phyloP scores from a whole-genome alignment of 2,797 vertebrate genomes.

The Sebastes kiyomatsui region DNA sequence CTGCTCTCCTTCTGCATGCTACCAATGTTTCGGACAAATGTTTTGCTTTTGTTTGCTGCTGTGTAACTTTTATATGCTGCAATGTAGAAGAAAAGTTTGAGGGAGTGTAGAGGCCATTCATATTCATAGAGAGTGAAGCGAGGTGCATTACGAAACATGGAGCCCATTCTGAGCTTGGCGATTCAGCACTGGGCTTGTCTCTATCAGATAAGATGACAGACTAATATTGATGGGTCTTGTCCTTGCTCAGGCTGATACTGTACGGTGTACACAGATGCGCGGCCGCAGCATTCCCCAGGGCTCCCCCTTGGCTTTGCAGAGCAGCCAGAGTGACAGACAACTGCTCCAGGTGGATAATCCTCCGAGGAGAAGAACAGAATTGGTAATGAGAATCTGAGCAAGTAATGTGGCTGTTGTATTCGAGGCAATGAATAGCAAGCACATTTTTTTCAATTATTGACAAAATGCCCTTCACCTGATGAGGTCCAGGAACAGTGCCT shows the following conservation, averaged over 20 bases:
- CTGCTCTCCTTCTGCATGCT: background rate
- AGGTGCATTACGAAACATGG: slow-evolving; percentile 55
- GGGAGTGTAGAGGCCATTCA: slow-evolving; percentile 32
- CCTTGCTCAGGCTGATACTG: slow-evolving; percentile 74
- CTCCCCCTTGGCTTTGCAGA: slow-evolving; percentile 51
- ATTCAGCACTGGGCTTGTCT: slow-evolving; percentile 76
- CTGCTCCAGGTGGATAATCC: slow-evolving; percentile 58
- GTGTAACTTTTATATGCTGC: slow-evolving; percentile 8
- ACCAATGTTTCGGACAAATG: background rate
- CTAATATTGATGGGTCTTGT: slow-evolving; percentile 78
- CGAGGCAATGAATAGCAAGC: slow-evolving; percentile 46
- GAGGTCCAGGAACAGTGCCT: slow-evolving; percentile 20
- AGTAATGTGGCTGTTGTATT: slow-evolving; percentile 44
- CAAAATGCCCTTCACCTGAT: slow-evolving; percentile 51
- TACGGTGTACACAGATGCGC: slow-evolving; percentile 54
- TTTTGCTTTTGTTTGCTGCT: background rate
- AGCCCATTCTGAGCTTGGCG: slow-evolving; percentile 45
- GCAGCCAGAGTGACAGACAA: slow-evolving; percentile 67
- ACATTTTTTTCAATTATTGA: slow-evolving; percentile 49
- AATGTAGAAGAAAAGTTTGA: slow-evolving; percentile 28
- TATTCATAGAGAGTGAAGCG: slow-evolving; percentile 58
- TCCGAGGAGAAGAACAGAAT: slow-evolving; percentile 50
- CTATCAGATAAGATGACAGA: slow-evolving; percentile 76
- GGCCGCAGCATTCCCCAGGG: slow-evolving; percentile 46
- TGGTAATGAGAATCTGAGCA: slow-evolving; percentile 52